These are phyloP conservation scores for Caenorhabditis briggsae DNA, from an alignment of 1,140 invertebrate species.

Conservation along the genomic window DNA sequence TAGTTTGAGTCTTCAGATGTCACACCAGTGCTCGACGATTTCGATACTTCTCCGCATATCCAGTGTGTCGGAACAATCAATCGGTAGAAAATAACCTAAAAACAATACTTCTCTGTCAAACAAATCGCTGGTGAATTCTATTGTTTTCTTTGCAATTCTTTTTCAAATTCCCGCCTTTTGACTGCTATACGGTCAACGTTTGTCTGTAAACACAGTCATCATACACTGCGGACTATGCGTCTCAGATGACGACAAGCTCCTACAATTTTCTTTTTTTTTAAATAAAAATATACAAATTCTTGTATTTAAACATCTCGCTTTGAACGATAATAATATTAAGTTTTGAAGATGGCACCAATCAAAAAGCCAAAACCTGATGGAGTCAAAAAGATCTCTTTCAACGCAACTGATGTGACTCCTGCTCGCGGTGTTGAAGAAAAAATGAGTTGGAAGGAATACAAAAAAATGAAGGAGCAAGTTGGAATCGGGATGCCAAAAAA, in stretches of 20 bases:
- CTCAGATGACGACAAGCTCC: background rate
- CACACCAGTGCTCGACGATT: too few species aligned
- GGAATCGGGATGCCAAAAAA: background rate
- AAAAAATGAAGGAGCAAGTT: constrained; percentile 8
- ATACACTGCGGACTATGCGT: background rate
- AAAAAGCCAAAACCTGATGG: constrained; percentile 4
- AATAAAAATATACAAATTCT: background rate
- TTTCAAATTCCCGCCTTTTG: background rate
- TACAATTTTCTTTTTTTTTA: background rate
- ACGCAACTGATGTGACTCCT: background rate
- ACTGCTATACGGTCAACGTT: background rate
- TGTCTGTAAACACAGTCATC: background rate
- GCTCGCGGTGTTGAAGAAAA: constrained; percentile 11
- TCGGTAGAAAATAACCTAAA: too few species aligned
- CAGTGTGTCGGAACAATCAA: too few species aligned
- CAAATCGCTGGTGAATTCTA: too few species aligned
- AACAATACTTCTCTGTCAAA: too few species aligned
- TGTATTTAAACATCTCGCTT: background rate
- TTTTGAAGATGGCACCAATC: background rate
- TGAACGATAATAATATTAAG: background rate
- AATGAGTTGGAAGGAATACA: constrained; percentile 48
- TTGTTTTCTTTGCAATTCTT: background rate
- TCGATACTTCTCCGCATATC: too few species aligned
- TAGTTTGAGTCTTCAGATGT: too few species aligned
- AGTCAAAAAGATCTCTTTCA: background rate